Base-by-base conservation (phyloP, 2,888 invertebrate species). In the Parnassius glacialis region DNA sequence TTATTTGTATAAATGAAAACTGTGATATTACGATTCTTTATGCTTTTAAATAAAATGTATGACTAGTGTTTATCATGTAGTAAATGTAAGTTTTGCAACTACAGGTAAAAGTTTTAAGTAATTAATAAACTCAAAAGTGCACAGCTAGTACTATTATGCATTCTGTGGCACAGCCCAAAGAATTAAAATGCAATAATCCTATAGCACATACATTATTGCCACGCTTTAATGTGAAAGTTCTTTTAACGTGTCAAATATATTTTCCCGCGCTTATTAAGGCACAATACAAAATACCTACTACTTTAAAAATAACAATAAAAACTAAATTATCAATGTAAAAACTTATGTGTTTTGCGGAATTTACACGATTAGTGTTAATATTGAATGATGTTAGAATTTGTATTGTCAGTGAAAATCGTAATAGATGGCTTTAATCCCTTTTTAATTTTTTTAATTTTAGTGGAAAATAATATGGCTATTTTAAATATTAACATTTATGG, bases 401-500 rank as follows among this genome's bases (percentile, higher is more conserved):
- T 42, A 43, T 34, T 64, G 59, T 68, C 59, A 61, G 52, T 65
- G 61, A 61, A 59, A 62, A 67, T 61, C 65, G 66, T 64, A 62
- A 68, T 70, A 71, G 70, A 72, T 71, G 70, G 59, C 56, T 65
- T 65, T 47, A 64, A 60, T 65, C 52, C 59, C 56, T 60, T 56
- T 42, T 64, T 2, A 20, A 2, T 20, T 65, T 59, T 60, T 53
- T 20, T 61, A 65, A 65, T 67, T 70, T 71, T 71, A 76, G 73
- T 71, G 70, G 74, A 79, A 75, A 78, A 80, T 83, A 83, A 82
- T 86, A 85, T 86, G 85, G 85, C 85, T 85, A 83, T 78, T 71
- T 73, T 74, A 77, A 67, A 73, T 70, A 68, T 79, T 72, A 59
- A 54, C 59, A 47, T 60, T 47, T 45, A 25, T 54, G 52, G 20